Evolutionary conservation across 2,113 vertebrate genomes (phyloP), one percentile per base, ranked within the genome.

Genomic region (Cavia porcellus): DNA sequence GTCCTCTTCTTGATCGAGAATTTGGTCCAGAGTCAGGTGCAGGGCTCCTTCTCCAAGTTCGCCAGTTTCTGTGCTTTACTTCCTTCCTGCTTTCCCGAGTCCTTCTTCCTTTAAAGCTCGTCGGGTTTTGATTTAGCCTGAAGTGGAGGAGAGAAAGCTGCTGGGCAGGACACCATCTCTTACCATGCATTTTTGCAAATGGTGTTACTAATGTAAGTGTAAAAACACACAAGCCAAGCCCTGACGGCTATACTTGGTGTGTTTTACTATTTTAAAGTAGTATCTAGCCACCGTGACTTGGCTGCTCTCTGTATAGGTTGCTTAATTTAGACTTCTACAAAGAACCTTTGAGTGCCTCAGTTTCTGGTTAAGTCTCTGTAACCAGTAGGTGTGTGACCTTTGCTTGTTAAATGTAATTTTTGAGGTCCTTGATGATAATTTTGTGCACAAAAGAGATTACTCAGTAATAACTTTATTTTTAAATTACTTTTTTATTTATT

Each of bases 391-490:
- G 1, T 57, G 72, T 79, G 12, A 68, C 24, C 17, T 47, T 24
- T 59, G 50, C 59, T 64, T 94, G 2, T 28, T 80, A 4, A 77
- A 30, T 57, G 82, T 85, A 20, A 64, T 15, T 86, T 89, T 85
- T 85, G 95, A 90, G 79, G 59, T 86, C 52, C 42, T 96, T 19
- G 6, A 13, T 75, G 74, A n/a, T 64, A 86, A 68, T 97, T 95
- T 89, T 91, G 20, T 57, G n/a, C 19, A 62, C 55, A 66, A 52
- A 62, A 92, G 25, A 89, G 64, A 62, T 95, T 89, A 83, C 70
- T 96, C 64, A 66, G 81, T 81, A 89, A 47, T 90, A 88, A 64
- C 24, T 72, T 92, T 86, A 86, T 74, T 93, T 96, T 92, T 77
- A 95, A 89, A 94, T 89, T 82, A 79, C 50, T 75, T 86, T 88